phyloP scores from a whole-genome alignment of 2,797 vertebrate genomes.

The Enteromius radiatus region DNA sequence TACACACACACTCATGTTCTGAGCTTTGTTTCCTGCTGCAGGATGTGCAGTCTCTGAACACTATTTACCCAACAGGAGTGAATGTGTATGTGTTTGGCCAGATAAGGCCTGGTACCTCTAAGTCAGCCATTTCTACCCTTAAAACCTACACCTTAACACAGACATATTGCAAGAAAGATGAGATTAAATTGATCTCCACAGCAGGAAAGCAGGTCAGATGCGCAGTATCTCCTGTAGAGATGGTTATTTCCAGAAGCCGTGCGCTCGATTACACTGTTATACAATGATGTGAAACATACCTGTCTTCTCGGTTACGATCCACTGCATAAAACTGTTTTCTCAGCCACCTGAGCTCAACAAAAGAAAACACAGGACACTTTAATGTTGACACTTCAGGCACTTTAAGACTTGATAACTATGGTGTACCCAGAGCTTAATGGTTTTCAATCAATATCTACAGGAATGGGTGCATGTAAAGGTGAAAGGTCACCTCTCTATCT shows the following conservation, averaged over 20 bases:
- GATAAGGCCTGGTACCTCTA: slow-evolving; percentile 31
- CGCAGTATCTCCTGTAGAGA: background rate
- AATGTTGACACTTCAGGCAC: background rate
- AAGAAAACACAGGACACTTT: background rate
- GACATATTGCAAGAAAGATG: background rate
- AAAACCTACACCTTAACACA: background rate
- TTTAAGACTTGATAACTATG: background rate
- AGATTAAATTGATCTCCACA: background rate
- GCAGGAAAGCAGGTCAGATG: background rate
- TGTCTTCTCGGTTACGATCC: slow-evolving; percentile 93
- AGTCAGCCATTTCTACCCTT: slow-evolving; percentile 46
- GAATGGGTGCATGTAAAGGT: background rate
- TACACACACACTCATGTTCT: background rate
- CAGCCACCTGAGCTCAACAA: slow-evolving; percentile 84
- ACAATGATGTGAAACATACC: slow-evolving; percentile 75
- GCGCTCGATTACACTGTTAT: background rate
- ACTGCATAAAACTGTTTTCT: slow-evolving; percentile 96
- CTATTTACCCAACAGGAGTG: slow-evolving; percentile 47
- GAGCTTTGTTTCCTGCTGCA: slow-evolving; percentile 79
- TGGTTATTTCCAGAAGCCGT: no score
- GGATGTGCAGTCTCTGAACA: slow-evolving; percentile 71
- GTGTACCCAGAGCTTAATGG: background rate
- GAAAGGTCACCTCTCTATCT: slow-evolving; percentile 89
- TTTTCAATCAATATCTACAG: slow-evolving; percentile 9
- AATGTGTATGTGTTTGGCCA: background rate